These are phyloP conservation scores for Eudasyphora cyanicolor DNA, from an alignment of 2,888 invertebrate genomes.

Conservation along the genomic window DNA sequence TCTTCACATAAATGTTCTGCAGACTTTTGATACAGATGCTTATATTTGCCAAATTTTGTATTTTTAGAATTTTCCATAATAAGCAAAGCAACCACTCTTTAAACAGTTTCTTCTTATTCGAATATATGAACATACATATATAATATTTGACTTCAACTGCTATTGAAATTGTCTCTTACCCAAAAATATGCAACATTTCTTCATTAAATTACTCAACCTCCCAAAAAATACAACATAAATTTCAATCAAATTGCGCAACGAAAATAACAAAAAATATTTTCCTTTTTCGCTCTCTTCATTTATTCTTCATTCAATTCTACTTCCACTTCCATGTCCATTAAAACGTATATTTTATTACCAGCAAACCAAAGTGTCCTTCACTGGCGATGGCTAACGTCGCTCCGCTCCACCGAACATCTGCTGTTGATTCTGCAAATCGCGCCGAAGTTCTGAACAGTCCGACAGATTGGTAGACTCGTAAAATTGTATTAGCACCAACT, in stretches of 20 bases:
- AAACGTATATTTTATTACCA: neutral
- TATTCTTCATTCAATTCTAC: no score
- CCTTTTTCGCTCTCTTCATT: no score
- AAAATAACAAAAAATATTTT: neutral
- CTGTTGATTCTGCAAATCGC: conserved; percentile 13
- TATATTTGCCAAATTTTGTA: no score
- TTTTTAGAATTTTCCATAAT: no score
- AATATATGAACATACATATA: no score
- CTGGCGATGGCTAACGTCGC: neutral
- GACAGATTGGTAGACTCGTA: conserved; percentile 77
- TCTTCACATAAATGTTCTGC: no score
- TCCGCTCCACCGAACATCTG: neutral
- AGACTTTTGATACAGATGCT: no score
- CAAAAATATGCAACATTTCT: neutral
- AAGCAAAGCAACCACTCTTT: no score
- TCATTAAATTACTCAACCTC: neutral
- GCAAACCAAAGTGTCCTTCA: neutral
- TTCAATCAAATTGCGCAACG: neutral
- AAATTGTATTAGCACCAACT: conserved; percentile 83
- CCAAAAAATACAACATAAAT: neutral
- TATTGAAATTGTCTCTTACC: no score
- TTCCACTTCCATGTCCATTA: neutral
- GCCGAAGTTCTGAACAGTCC: conserved; percentile 70
- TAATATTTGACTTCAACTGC: no score
- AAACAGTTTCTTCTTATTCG: no score